Evolutionary conservation across 2,888 invertebrate species (phyloP), one percentile per base, ranked within the genome.

Genomic region (Leucophenga montana): DNA sequence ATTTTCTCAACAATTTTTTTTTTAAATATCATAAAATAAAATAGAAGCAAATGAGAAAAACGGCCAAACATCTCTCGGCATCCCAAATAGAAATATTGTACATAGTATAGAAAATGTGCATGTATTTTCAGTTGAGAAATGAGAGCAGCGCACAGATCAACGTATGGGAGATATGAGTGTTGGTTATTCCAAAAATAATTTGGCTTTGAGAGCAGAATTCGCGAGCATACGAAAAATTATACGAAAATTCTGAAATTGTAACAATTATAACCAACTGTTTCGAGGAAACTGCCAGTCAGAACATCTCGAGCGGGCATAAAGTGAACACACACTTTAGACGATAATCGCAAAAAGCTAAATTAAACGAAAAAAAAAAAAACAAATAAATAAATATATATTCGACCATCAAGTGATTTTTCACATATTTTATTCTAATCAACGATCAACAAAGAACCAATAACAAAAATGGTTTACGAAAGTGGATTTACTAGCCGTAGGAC

Each of bases 401-500:
- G 79, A 82, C 78, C 73, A 46, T 68, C 27, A 56, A 78, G 79
- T 77, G 77, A 76, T 75, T 76, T 67, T 75, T 68, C 50, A 62
- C 74, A 66, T 65, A 62, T 64, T 62, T 67, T 59, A 65, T 75
- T 73, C 66, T 54, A 50, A 31, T 50, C 33, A 72, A 71, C 27
- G 73, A 61, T 56, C 22, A 44, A 61, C 20, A 69, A 67, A 31
- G 22, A 62, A 71, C 74, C 77, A 73, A 18, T 13, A 79, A 76
- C 77, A 76, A 92, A 91, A 90, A 96, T 96, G 95, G 95, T 95
- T 91, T 95, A 95, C 94, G 95, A 95, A 91, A 94, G 94, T 92
- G 95, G 95, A 91, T 96, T 95, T 90, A 95, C 95, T 87, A 94
- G 94, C 90, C 94, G 95, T 90, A 93, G 95, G 90, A 94, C 95